Conservation (phyloP, 2,113 vertebrate genomes). For the Poeciliopsis occidentalis region DNA sequence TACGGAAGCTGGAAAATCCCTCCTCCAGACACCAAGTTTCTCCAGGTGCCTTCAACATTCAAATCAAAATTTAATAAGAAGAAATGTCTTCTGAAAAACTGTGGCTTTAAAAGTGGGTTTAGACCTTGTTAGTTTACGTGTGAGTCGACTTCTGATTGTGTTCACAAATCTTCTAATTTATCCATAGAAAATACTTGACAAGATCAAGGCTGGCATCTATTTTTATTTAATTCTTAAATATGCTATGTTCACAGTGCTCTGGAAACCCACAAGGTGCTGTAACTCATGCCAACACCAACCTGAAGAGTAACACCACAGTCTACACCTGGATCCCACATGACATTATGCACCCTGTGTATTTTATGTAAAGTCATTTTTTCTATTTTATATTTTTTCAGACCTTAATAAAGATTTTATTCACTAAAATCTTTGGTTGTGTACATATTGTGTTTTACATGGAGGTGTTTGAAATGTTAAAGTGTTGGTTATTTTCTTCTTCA, state of each 20-base stretch:
- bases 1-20: constrained; percentile 71
- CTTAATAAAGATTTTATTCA: too few relatives aligned
- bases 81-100: neutral
- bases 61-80: neutral
- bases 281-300: constrained; percentile 60
- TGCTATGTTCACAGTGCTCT: constrained; percentile 30
- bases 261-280: constrained; percentile 43
- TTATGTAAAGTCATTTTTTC: constrained; percentile 33
- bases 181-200: neutral
- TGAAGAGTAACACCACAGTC: constrained; percentile 52
- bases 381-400: neutral
- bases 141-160: neutral
- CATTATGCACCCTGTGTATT: constrained; percentile 26
- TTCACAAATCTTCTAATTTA: neutral
- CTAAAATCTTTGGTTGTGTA: neutral
- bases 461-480: neutral
- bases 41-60: constrained; percentile 45
- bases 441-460: neutral
- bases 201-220: neutral
- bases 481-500: constrained; percentile 8
- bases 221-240: neutral
- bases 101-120: neutral
- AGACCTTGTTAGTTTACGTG: too few relatives aligned
- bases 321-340: constrained; percentile 49
- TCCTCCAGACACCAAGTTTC: constrained; percentile 66